A percentile compares a stretch with the other conserved stretches of the same genome.
These are phyloP conservation scores for Falco concolor DNA, from an alignment of 2,797 vertebrate genomes.

Conservation along the genomic window DNA sequence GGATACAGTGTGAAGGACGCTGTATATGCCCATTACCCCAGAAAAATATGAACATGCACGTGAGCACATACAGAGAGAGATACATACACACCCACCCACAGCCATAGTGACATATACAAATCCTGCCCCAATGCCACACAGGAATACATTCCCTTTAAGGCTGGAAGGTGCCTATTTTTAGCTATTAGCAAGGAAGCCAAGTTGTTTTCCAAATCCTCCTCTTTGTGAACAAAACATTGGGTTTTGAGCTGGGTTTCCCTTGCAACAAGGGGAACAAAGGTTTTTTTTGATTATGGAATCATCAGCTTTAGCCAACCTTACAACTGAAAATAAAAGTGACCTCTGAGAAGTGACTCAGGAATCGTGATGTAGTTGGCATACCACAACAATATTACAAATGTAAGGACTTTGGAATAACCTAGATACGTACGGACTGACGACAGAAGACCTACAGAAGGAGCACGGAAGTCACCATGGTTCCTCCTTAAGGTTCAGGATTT, in stretches of 20 bases:
- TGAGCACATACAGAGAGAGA: background rate
- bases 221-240: background rate
- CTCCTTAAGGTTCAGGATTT: background rate
- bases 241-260: slow-evolving; percentile 12
- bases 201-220: slow-evolving; percentile 4
- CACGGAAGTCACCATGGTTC: background rate
- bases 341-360: background rate
- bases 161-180: slow-evolving; percentile 30
- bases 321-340: background rate
- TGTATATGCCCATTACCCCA: background rate
- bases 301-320: background rate
- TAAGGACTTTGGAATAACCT: background rate
- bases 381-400: background rate
- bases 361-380: background rate
- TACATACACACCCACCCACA: background rate
- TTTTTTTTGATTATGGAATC: background rate
- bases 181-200: slow-evolving; percentile 17
- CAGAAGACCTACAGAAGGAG: background rate
- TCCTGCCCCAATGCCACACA: slow-evolving; percentile 1
- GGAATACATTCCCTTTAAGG: slow-evolving; percentile 2
- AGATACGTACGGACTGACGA: background rate
- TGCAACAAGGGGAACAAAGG: background rate
- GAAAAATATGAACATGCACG: fast-evolving
- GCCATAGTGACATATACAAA: background rate
- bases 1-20: background rate